Evolutionary conservation across 2,113 vertebrate genomes (phyloP), one percentile per base, ranked within the genome.

Genomic region (Perognathus longimembris): DNA sequence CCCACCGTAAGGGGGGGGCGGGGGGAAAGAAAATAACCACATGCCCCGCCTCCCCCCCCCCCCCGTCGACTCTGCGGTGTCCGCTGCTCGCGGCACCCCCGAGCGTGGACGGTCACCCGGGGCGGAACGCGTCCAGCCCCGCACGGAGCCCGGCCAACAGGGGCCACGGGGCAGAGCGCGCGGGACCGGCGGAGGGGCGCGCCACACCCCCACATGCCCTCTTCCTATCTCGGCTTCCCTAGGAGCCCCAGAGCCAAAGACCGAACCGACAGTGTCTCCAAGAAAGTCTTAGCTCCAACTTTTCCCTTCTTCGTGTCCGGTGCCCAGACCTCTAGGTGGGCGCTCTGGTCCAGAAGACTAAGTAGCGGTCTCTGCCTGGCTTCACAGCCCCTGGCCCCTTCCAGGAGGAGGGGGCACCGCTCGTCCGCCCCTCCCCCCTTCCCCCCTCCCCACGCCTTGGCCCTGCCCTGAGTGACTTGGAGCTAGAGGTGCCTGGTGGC

Each of bases 251-350:
- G 57, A 11, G 75, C 82, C 91, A 6, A 38, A 63, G 57, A 34
- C 61, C 77, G 28, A 18, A 2, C 36, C 12, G 28, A 5, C 57
- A 8, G 42, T 8, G 57, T 74, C 90, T 75, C 66, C 78, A 45
- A 59, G 32, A 32, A 85, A 90, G 89, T 92, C 80, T 66, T 63
- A 66, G 79, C 71, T 84, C 54, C 70, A 86, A 96, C 93, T 94
- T 95, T 93, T 42, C 26, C 74, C 64, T 30, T 22, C 26, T n/a
- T 54, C 21, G 45, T 42, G 18, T 14, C 45, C 22, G 21, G 34
- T 22, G 82, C 70, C 7, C 64, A 6, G 7, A 10, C 26, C 28
- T 15, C 64, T 32, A 10, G 34, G 70, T 9, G n/a, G 22, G 7
- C 10, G 63, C 26, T 64, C 73, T 20, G 20, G 30, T 74, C 63